Conservation (phyloP, 2,797 vertebrate genomes). For the Poecilia velifera region DNA sequence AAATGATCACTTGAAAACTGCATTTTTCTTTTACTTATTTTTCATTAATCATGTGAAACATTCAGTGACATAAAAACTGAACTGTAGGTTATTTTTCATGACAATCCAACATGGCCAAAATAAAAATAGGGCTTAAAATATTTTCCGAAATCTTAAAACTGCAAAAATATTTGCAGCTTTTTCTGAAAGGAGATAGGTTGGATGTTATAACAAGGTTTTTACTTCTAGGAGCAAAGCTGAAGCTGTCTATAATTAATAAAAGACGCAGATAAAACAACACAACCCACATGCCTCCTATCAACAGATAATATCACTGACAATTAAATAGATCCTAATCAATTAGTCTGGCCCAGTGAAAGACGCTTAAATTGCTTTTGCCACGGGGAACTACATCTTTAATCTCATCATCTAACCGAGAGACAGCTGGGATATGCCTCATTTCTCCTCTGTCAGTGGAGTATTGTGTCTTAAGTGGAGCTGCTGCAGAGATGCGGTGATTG, state of each 20-base stretch:
- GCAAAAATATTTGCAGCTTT: not conserved
- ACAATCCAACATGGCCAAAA: not conserved
- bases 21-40: too few species aligned
- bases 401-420: constrained; percentile 36
- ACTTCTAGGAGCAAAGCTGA: not conserved
- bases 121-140: not conserved
- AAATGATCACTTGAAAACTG: too few species aligned
- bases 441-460: constrained; percentile 32
- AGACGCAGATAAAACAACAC: not conserved
- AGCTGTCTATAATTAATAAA: not conserved
- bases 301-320: constrained; percentile 20
- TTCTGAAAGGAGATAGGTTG: not conserved
- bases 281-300: not conserved
- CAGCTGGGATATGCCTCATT: constrained; percentile 48
- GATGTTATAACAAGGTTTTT: not conserved
- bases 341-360: constrained; percentile 22
- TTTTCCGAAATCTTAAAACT: not conserved
- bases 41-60: too few species aligned
- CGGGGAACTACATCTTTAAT: constrained; percentile 34
- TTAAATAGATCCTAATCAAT: constrained; percentile 25
- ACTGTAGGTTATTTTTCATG: not conserved
- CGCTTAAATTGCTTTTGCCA: constrained; percentile 30
- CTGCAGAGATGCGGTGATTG: constrained; percentile 13
- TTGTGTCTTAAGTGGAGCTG: constrained; percentile 38
- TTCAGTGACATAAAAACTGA: not conserved